Evolutionary conservation across 2,888 invertebrate species (phyloP).

Genomic region (Epistrophe grossulariae): DNA sequence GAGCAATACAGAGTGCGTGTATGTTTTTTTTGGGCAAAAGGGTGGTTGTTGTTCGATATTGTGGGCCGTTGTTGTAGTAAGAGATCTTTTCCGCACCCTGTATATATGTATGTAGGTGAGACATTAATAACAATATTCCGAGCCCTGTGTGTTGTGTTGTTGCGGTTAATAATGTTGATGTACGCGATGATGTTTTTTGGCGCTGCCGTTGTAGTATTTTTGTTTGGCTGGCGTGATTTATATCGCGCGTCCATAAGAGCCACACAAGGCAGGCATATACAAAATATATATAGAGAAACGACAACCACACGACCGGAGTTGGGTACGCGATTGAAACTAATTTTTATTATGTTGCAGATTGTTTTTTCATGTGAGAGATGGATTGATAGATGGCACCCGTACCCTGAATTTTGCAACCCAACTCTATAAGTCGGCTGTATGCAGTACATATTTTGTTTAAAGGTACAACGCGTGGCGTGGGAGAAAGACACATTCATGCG

Average conservation of each 20-base stretch:
- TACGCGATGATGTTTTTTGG: slow-evolving; percentile 76
- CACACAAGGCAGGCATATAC: slow-evolving; percentile 16
- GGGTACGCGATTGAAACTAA: slow-evolving; percentile 72
- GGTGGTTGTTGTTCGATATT: slow-evolving; percentile 64
- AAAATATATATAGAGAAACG: not conserved
- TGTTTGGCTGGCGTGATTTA: slow-evolving; percentile 71
- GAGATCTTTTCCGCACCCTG: slow-evolving; percentile 71
- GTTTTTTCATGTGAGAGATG: slow-evolving; percentile 75
- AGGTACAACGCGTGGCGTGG: slow-evolving; percentile 48
- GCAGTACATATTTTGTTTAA: not conserved
- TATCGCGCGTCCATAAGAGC: slow-evolving; percentile 49
- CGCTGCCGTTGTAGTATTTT: slow-evolving; percentile 75
- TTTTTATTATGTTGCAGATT: slow-evolving; percentile 76
- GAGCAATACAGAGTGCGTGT: slow-evolving; percentile 52
- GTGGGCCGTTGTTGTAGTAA: slow-evolving; percentile 58
- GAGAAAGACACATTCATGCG: slow-evolving; percentile 48
- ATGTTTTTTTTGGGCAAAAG: slow-evolving; percentile 54
- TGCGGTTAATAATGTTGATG: slow-evolving; percentile 76
- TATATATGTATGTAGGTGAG: slow-evolving; percentile 76
- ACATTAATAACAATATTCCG: slow-evolving; percentile 75
- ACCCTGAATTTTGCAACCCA: slow-evolving; percentile 39
- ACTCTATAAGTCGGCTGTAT: not conserved
- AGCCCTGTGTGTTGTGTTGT: slow-evolving; percentile 55
- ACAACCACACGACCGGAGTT: slow-evolving; percentile 34
- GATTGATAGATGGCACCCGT: slow-evolving; percentile 76